Percentiles rank a stretch among this genome's conserved stretches.
Evolutionary conservation across 1,140 invertebrate genomes (phyloP).

Genomic region (Hormaphis cornu): DNA sequence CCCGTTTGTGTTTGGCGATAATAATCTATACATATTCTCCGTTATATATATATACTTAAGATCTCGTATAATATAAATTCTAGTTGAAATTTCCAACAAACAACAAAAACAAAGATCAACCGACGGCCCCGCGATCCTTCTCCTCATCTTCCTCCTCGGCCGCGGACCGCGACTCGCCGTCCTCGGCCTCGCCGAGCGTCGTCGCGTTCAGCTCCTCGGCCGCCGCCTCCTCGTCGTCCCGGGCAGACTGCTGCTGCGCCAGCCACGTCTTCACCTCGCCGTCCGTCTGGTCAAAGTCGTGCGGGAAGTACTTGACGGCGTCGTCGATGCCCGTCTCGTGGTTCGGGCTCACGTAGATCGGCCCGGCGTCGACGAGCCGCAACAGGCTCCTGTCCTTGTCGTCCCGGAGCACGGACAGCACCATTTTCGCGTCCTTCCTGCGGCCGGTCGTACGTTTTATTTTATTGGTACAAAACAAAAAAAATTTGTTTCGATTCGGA

Average conservation of each 20-base stretch:
- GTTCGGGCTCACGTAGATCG: slow-evolving; percentile 39
- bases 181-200: background rate
- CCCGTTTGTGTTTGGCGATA: too few species aligned
- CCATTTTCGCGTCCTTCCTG: slow-evolving; percentile 35
- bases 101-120: too few species aligned
- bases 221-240: background rate
- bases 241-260: background rate
- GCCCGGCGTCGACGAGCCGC: slow-evolving; percentile 36
- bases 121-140: too few species aligned
- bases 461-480: too few species aligned
- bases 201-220: background rate
- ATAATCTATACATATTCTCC: too few species aligned
- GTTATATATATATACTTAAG: too few species aligned
- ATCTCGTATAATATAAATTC: too few species aligned
- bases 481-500: too few species aligned
- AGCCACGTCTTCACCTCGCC: slow-evolving; percentile 10
- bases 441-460: too few species aligned
- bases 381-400: slow-evolving; percentile 37
- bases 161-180: background rate
- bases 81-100: too few species aligned
- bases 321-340: slow-evolving; percentile 37
- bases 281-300: slow-evolving; percentile 20
- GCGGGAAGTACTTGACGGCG: slow-evolving; percentile 37
- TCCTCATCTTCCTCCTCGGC: too few species aligned
- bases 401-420: slow-evolving; percentile 37